Evolutionary conservation across 2,888 invertebrate species (phyloP), one percentile per base, ranked within the genome.

Genomic region (Tachina lurida): DNA sequence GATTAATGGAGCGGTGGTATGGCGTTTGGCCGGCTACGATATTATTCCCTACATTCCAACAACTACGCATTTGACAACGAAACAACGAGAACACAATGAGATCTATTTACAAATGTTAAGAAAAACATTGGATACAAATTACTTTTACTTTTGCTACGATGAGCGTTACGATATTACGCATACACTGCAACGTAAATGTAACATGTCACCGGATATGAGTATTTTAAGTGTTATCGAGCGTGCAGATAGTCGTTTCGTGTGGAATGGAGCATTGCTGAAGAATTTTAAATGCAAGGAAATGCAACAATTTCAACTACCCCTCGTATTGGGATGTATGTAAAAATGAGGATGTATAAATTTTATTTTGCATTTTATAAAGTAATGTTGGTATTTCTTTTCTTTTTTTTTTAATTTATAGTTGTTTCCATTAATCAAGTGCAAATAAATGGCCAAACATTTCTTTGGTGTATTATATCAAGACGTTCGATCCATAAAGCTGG

Each of bases 71-170:
- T 94, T 99, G 74, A 97, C 95, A 58, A 96, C 95, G 87, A 95
- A 96, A 92, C 97, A 98, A 94, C 95, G 95, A 88, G 95, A 96
- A 87, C 96, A 97, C 91, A 98, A 99, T 93, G 95, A 94, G 86
- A 94, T 94, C 8, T 99, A 99, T 91, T 93, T 98, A 89, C 94
- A 95, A 9, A 97, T 99, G 97, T 91, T 99, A 13, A 96, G 96
- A 82, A 94, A 94, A 82, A 96, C 97, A 0, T 93, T 99, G 75
- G 95, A 95, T 54, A 96, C 97, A 1, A 97, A 98, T 1, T 95
- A 96, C 89, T 97, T 97, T 89, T 99, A 98, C 93, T 99, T 97
- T 93, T 98, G 98, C 17, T 97, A 98, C 89, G 96, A 97, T 1
- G 67, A 68, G 1, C 49, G 52, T 49, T 98, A 97, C 91, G 99